Evolutionary conservation across 1,140 invertebrate species (phyloP).

Genomic region (Drosophila ercepeae): DNA sequence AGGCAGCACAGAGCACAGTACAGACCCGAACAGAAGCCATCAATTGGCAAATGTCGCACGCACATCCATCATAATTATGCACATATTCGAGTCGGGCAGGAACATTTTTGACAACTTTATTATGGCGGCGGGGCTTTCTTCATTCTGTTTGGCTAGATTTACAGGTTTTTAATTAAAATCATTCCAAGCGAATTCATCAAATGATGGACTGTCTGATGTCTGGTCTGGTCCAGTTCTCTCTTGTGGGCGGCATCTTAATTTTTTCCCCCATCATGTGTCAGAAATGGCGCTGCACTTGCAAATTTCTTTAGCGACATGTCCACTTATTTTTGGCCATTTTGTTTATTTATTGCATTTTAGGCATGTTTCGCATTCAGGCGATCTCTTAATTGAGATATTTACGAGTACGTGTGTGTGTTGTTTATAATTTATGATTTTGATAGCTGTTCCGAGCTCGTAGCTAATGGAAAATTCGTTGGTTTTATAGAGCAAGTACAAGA

Average conservation of each 20-base stretch:
- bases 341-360: slow-evolving; percentile 74
- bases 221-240: slow-evolving; percentile 11
- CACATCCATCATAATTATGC: slow-evolving; percentile 75
- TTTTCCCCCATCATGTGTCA: slow-evolving; percentile 58
- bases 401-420: slow-evolving; percentile 55
- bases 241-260: slow-evolving; percentile 61
- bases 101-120: slow-evolving; percentile 62
- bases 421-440: slow-evolving; percentile 71
- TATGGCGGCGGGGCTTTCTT: slow-evolving; percentile 42
- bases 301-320: slow-evolving; percentile 32
- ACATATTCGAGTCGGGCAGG: slow-evolving; percentile 27
- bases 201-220: slow-evolving; percentile 28
- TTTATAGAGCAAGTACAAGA: slow-evolving; percentile 44
- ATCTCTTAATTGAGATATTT: slow-evolving; percentile 70
- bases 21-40: slow-evolving; percentile 31
- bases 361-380: slow-evolving; percentile 67
- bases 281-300: slow-evolving; percentile 68
- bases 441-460: slow-evolving; percentile 39
- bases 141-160: slow-evolving; percentile 51
- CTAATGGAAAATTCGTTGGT: slow-evolving; percentile 64
- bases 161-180: slow-evolving; percentile 81
- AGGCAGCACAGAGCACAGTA: neutral
- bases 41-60: slow-evolving; percentile 70
- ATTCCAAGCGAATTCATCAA: slow-evolving; percentile 70
- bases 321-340: slow-evolving; percentile 46